Evolutionary conservation across 2,797 vertebrate species (phyloP), one percentile per base, ranked within the genome.

Genomic region (Pristis pectinata): DNA sequence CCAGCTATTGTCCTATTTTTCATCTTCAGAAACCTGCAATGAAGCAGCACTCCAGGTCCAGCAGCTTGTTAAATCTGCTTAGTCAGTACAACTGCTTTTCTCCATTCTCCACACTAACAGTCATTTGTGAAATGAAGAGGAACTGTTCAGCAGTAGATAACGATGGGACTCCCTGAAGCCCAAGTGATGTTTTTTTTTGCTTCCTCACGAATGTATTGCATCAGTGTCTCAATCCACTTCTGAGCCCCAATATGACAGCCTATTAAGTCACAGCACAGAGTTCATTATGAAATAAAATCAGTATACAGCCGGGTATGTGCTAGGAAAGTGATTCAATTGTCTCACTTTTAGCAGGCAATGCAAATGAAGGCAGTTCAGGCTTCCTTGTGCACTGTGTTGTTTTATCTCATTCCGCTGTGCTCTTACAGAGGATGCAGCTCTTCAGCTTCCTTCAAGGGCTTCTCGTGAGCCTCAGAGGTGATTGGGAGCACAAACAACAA

Each of bases 1-100:
- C 99, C 98, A 96, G 97, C 98, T 97, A 97, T 98, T 97, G 98
- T 97, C 97, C 97, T 98, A 97, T 97, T 98, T 97, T 98, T 97
- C 98, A 98, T 98, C 96, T 97, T 98, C 97, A 97, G 92, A 94
- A 94, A 53, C 70, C 92, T 94, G 96, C 96, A 94, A 96, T 94
- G 95, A 95, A 96, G 95, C 95, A 96, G 96, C 95, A 96, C 95
- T 95, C 95, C 94, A 96, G 96, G 97, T 97, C 96, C 97, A 96
- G 96, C 82, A 95, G 95, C 96, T 83, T 95, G 95, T 3, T n/a
- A 94, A 96, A 95, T 96, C 96, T 95, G 95, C 96, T 96, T 95
- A 96, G 95, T 95, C 95, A 95, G 95, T 94, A 95, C 96, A 96
- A 97, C 96, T 95, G 95, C 83, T 95, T 95, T 91, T 94, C 95